Base-by-base conservation (phyloP, 2,888 invertebrate species). In the Belgica antarctica region DNA sequence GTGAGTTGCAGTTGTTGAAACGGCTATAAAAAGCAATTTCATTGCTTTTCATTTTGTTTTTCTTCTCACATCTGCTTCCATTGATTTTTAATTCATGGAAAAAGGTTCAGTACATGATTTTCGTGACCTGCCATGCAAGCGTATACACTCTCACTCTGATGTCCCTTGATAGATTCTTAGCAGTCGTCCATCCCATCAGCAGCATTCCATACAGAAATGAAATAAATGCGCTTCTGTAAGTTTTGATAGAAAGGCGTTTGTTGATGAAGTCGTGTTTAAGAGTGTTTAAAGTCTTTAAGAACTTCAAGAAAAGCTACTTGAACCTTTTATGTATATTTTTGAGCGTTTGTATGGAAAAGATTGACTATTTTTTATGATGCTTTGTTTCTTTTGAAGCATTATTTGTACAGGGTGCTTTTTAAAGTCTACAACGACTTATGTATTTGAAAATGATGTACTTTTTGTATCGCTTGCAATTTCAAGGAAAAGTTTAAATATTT, bases 101-200 rank as follows among this genome's bases (percentile, higher is more conserved):
- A 12, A 85, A 89, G 31, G 89, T 94, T 10, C 94, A 95, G 78
- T 96, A 95, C 77, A 86, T 94, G 77, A 92, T 93, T 73, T 92
- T 93, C 71, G 94, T 94, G 41, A 94, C 94, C 24, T 95, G 94
- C 27, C 95, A 94, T 77, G 93, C 92, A 70, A 94, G 94, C 75
- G 94, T 96, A 3, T 96, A 95, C 81, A 96, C 95, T 0, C 82
- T 96, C 62, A 94, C 96, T 1, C 84, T 96, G 72, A 96, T 96
- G 95, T 94, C 94, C 4, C 81, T 95, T 71, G 96, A 96, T 80
- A 84, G 89, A 73, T 96, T 92, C 78, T 84, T 96, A 79, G 96
- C 96, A 28, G 96, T 96, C 1, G 95, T 95, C 1, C 93, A 94
- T 78, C 95, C 96, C 2, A 90, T 96, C 73, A 86, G 89, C 0